These are phyloP conservation scores for Sterna hirundo DNA, from an alignment of 2,113 vertebrate genomes.

Conservation along the genomic window DNA sequence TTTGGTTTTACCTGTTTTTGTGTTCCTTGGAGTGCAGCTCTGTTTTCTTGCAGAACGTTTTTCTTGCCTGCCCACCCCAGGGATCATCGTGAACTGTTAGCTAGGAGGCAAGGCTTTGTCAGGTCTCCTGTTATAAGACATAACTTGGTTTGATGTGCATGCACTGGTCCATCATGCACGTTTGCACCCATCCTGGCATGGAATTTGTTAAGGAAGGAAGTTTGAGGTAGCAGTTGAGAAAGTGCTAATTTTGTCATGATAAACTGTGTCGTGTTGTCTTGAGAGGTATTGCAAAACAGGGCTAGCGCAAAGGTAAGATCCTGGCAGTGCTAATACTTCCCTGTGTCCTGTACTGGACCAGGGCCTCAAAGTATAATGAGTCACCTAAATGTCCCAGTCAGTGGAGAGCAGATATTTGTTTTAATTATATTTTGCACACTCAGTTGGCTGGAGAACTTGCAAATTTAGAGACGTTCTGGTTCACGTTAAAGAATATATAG, in stretches of 20 bases:
- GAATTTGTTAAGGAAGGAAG: background rate
- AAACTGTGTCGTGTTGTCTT: background rate
- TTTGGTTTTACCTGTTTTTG: background rate
- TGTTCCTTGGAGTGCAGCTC: background rate
- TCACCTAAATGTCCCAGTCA: background rate
- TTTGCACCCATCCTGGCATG: background rate
- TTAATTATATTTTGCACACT: background rate
- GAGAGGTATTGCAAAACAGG: background rate
- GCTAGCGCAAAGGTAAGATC: background rate
- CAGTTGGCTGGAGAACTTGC: background rate
- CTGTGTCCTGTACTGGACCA: background rate
- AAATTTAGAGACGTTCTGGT: background rate
- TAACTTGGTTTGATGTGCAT: background rate
- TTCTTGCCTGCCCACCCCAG: background rate
- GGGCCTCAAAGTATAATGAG: background rate
- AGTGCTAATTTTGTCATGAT: background rate
- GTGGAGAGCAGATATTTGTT: background rate
- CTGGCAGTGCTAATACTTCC: background rate
- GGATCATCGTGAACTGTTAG: background rate
- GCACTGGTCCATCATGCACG: background rate
- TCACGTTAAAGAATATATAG: background rate
- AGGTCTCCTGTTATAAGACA: background rate
- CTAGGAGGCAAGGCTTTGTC: background rate
- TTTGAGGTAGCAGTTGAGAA: background rate
- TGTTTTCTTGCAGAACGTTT: background rate